Evolutionary conservation across 1,140 invertebrate species (phyloP), one percentile per base, ranked within the genome.

Genomic region (Drosophila truncata): DNA sequence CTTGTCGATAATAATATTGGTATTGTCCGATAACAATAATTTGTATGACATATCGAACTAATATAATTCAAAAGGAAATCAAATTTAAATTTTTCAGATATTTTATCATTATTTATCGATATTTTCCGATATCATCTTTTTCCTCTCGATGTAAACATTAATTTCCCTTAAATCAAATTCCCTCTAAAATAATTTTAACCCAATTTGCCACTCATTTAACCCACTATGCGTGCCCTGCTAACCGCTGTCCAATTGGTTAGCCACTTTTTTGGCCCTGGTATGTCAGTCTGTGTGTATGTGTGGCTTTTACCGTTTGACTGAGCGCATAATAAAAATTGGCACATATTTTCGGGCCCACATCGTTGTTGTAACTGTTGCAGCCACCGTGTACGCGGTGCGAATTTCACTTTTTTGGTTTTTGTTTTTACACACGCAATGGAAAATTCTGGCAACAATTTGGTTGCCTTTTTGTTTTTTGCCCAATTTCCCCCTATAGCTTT

Each of bases 251-350:
- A 60, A 60, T 50, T 27, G 70, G 54, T 41, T 69, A 55, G 62
- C 54, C 62, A 78, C 27, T 73, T 52, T 64, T 74, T 82, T 35
- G 75, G 63, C 25, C 65, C 76, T 57, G 57, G 37, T 2, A 41
- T 62, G 55, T 29, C 47, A 27, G 46, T 27, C 25, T 29, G 9
- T 29, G 4, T 42, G 18, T 41, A n/a, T 47, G 62, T 82, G 86
- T 83, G 80, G 77, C 84, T 88, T 87, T 87, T 88, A 65, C 71
- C 84, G 54, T 86, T 87, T 88, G 80, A 88, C 80, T 83, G 84
- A 63, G 52, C 72, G 76, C 76, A 86, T 83, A 87, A 83, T 88
- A 80, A 83, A 80, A 88, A 80, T 83, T 88, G 66, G 63, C 66
- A 83, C 84, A 88, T 80, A 87, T 88, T 87, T 87, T 80, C 41